Percentiles rank a stretch among this genome's conserved stretches.
These are phyloP conservation scores for Luperina nickerlii DNA, from an alignment of 2,888 invertebrate species.

Conservation along the genomic window DNA sequence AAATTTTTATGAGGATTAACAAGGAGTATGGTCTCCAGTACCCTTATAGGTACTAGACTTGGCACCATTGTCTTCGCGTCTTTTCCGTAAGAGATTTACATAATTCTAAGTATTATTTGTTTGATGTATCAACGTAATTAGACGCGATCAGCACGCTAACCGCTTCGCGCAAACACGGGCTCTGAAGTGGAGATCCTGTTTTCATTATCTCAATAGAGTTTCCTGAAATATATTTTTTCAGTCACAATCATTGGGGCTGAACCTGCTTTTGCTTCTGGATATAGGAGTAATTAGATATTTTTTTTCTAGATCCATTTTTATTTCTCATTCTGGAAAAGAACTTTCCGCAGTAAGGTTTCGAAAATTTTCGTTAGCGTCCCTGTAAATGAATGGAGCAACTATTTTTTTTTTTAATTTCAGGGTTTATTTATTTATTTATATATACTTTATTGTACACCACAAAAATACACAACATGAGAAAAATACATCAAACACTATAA, in stretches of 20 bases:
- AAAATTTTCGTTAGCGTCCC: neutral
- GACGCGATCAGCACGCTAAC: conserved; percentile 3
- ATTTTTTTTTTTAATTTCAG: neutral
- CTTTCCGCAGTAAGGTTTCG: neutral
- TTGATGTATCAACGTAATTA: conserved; percentile 1
- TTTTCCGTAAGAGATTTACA: neutral
- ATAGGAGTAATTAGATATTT: neutral
- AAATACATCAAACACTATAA: too few species aligned
- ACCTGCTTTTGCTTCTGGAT: neutral
- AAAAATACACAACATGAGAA: too few species aligned
- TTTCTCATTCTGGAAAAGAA: neutral
- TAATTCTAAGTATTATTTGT: conserved; percentile 16
- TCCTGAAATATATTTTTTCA: neutral
- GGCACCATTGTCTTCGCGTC: neutral
- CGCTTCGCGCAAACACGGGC: neutral
- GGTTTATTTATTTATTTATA: too few species aligned
- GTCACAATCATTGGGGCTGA: neutral
- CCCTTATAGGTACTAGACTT: neutral
- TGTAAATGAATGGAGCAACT: neutral
- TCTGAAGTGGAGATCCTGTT: neutral
- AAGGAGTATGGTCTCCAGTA: neutral
- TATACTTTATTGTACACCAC: too few species aligned
- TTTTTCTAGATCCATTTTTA: neutral
- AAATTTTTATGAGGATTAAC: neutral
- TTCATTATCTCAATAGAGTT: neutral